phyloP scores from a whole-genome alignment of 2,888 invertebrate species.

The Cryptosula pallasiana region DNA sequence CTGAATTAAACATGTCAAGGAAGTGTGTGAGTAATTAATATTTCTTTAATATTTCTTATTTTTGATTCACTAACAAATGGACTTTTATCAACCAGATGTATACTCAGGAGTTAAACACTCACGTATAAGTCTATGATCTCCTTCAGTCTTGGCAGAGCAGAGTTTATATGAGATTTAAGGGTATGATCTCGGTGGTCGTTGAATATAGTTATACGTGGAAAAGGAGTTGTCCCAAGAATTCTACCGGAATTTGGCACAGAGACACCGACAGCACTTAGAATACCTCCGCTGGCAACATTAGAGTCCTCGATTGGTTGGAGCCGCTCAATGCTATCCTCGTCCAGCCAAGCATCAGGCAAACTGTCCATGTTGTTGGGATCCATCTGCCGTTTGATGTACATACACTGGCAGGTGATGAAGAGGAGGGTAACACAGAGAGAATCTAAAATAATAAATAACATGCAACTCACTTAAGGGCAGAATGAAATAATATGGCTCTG shows the following conservation, averaged over 20 bases:
- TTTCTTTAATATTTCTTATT: too few relatives aligned
- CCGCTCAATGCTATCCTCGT: not conserved
- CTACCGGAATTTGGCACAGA: not conserved
- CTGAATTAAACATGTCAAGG: too few relatives aligned
- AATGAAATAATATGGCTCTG: too few relatives aligned
- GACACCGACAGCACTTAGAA: not conserved
- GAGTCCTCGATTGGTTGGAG: not conserved
- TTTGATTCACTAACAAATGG: too few relatives aligned
- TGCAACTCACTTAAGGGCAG: too few relatives aligned
- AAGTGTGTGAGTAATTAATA: too few relatives aligned
- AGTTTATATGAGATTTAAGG: not conserved
- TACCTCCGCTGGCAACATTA: not conserved
- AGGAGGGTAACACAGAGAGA: not conserved
- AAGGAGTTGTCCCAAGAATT: not conserved
- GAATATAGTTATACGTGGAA: not conserved
- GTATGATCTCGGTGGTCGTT: not conserved
- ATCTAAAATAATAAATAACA: not conserved
- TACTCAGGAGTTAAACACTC: too few relatives aligned
- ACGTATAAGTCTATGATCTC: not conserved
- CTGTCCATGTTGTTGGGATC: not conserved
- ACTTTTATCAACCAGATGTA: too few relatives aligned
- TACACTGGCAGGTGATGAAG: not conserved
- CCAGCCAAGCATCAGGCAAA: not conserved
- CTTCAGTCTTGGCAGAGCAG: not conserved
- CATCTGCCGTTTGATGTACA: not conserved